A percentile compares a stretch with the other conserved stretches of the same genome.
phyloP scores from a whole-genome alignment of 2,113 vertebrate species.

The Hypomesus transpacificus region DNA sequence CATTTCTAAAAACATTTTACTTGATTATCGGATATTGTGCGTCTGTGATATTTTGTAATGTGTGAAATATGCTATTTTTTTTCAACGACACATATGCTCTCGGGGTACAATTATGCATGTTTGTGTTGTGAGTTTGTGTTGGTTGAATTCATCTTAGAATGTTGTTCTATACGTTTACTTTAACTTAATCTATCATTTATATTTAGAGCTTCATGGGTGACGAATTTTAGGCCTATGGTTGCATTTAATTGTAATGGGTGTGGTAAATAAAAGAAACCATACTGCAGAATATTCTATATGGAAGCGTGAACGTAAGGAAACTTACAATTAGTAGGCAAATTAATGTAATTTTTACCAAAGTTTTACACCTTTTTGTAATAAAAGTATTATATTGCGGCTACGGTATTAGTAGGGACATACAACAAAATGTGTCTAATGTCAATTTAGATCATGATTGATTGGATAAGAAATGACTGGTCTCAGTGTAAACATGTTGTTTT shows the following conservation, averaged over 20 bases:
- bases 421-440: too few relatives aligned
- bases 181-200: background rate
- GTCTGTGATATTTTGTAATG: background rate
- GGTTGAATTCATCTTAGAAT: too few relatives aligned
- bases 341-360: background rate
- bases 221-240: background rate
- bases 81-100: too few relatives aligned
- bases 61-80: background rate
- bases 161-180: background rate
- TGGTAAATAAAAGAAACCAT: too few relatives aligned
- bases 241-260: too few relatives aligned
- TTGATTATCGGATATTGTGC: conserved; percentile 1
- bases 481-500: too few relatives aligned
- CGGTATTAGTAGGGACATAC: too few relatives aligned
- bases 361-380: background rate
- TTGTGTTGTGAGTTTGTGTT: too few relatives aligned
- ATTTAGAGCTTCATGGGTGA: background rate
- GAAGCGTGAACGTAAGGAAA: background rate
- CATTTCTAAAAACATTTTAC: conserved; percentile 68
- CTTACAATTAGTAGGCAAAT: background rate
- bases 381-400: background rate
- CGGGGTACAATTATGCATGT: too few relatives aligned
- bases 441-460: too few relatives aligned
- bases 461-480: too few relatives aligned
- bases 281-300: too few relatives aligned